A percentile compares a stretch with the other conserved stretches of the same genome.
Evolutionary conservation across 1,140 invertebrate species (phyloP).

Genomic region (Zaprionus inermis): DNA sequence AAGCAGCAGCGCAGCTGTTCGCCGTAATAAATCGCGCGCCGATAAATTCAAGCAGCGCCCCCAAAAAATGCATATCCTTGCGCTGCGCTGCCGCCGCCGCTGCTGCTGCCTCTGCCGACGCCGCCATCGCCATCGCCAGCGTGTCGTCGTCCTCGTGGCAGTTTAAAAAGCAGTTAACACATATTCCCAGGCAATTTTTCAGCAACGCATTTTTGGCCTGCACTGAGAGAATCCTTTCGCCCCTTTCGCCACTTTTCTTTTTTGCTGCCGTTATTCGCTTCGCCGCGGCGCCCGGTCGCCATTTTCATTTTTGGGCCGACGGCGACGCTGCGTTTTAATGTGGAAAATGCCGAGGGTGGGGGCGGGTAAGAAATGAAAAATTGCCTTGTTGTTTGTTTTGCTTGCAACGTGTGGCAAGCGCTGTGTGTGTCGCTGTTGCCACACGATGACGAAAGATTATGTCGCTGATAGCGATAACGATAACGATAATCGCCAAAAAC

Average conservation of each 20-base stretch:
- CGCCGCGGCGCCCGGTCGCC: constrained; percentile 44
- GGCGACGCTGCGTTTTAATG: constrained; percentile 28
- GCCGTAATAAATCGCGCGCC: constrained; percentile 63
- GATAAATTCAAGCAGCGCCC: constrained; percentile 63
- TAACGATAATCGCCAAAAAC: constrained; percentile 47
- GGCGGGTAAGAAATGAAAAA: constrained; percentile 70
- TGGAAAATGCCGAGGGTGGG: constrained; percentile 13
- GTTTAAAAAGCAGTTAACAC: constrained; percentile 84
- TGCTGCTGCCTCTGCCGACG: constrained; percentile 44
- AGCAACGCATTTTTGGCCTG: constrained; percentile 75
- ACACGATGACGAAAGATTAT: constrained; percentile 40
- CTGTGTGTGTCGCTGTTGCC: constrained; percentile 43
- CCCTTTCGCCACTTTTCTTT: constrained; percentile 11
- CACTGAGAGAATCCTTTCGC: constrained; percentile 47
- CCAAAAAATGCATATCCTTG: constrained; percentile 63
- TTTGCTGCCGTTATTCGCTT: constrained; percentile 12
- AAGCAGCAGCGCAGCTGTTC: constrained; percentile 70
- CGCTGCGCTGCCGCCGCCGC: constrained; percentile 26
- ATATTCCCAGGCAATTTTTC: constrained; percentile 84
- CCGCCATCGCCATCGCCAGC: constrained; percentile 64
- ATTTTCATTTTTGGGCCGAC: constrained; percentile 52
- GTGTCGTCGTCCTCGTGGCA: constrained; percentile 82
- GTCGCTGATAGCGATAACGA: constrained; percentile 53
- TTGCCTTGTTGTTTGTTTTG: constrained; percentile 75
- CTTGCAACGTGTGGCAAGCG: constrained; percentile 25